Evolutionary conservation across 2,888 invertebrate genomes (phyloP), one percentile per base, ranked within the genome.

Genomic region (Drosophila borborema): DNA sequence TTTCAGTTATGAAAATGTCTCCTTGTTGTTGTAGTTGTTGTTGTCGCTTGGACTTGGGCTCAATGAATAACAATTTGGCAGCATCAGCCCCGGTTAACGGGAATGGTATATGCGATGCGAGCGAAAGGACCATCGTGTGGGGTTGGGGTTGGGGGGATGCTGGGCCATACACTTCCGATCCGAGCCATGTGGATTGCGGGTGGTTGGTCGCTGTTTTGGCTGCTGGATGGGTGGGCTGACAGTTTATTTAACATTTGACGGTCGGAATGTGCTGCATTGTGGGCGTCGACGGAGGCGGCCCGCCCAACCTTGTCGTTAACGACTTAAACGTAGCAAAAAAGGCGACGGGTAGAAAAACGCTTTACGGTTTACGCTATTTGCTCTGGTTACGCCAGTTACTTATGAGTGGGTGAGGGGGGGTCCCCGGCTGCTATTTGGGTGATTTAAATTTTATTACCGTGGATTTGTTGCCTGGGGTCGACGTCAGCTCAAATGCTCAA

Each of bases 381-480:
- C 59, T 68, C 59, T 48, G 73, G 74, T 73, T 75, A 51, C 56
- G 61, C 64, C 75, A 74, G 70, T 76, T 63, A 77, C 60, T 72
- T 72, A 66, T 16, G 54, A 28, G 28, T 4, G 28, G 20, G 20
- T 20, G 20, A 28, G 28, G 2, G 28, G 48, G 48, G 55, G n/a
- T 31, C 46, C 46, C 62, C 55, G 55, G 63, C 68, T 61, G 56
- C 55, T 77, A 61, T 82, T 77, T 83, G 89, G 81, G 77, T 89
- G 91, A 90, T 91, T 91, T 90, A 89, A 91, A 91, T 90, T 91
- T 90, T 89, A 91, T 91, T 91, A 91, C 81, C 78, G 69, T 71
- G 75, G 81, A 82, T 85, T 86, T 83, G 75, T 72, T 72, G 78
- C 66, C 59, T 53, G 64, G 77, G 75, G 75, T 79, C 75, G 70